Percentiles rank a stretch among this genome's conserved stretches.
Conservation (phyloP, 35 echinoderm and acorn worm species). For the Amphiura filiformis region DNA sequence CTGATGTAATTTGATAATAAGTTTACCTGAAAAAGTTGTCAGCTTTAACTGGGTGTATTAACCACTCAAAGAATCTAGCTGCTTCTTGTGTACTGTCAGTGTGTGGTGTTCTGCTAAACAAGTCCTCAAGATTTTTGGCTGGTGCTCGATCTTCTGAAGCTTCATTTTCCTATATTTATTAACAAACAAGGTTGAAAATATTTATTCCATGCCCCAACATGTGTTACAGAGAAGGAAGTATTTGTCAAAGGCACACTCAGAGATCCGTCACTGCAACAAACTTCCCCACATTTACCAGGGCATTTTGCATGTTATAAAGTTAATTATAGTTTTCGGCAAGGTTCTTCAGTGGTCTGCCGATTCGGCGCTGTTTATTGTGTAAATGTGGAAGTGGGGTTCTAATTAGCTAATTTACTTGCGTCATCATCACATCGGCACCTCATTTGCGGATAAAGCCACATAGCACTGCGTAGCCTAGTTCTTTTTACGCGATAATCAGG, state of each 20-base stretch:
- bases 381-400: no score
- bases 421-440: no score
- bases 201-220: not conserved
- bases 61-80: conserved; percentile 72
- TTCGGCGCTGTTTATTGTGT: no score
- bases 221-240: not conserved
- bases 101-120: not conserved
- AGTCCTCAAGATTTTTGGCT: not conserved
- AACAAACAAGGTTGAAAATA: not conserved
- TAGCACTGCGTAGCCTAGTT: no score
- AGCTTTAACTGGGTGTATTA: conserved; percentile 75
- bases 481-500: no score
- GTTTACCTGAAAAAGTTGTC: conserved; percentile 86
- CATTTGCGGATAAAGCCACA: no score
- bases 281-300: no score
- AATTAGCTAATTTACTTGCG: no score
- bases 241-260: not conserved
- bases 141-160: not conserved
- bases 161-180: not conserved
- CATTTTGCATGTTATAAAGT: no score
- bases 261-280: not conserved
- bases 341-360: no score
- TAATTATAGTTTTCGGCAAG: no score
- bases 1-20: not conserved
- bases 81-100: conserved; percentile 19